Evolutionary conservation across 1,140 invertebrate species (phyloP).

Genomic region (Episyrphus balteatus): DNA sequence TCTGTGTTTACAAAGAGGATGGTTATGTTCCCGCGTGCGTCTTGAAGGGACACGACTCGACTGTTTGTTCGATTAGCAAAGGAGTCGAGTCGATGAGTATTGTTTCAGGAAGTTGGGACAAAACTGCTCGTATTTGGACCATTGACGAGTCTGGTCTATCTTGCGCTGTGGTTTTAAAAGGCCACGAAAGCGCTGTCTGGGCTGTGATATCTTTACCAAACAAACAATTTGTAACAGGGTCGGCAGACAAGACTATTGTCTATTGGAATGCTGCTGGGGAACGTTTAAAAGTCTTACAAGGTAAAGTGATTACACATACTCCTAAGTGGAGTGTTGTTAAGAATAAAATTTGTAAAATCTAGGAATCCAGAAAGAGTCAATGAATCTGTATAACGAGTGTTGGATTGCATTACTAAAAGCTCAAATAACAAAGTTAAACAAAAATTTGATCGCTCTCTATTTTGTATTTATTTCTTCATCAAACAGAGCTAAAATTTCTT

Average conservation of each 20-base stretch:
- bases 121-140: slow-evolving; percentile 71
- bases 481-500: too few relatives aligned
- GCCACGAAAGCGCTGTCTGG: slow-evolving; percentile 86
- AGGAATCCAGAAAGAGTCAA: too few relatives aligned
- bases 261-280: slow-evolving; percentile 59
- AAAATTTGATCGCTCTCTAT: too few relatives aligned
- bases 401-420: too few relatives aligned
- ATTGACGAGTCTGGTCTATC: slow-evolving; percentile 40
- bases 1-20: slow-evolving; percentile 60
- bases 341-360: too few relatives aligned
- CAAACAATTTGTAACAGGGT: slow-evolving; percentile 64
- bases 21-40: slow-evolving; percentile 48
- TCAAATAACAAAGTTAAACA: too few relatives aligned
- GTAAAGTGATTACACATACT: slow-evolving; percentile 1
- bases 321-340: too few relatives aligned
- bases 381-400: too few relatives aligned
- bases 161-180: slow-evolving; percentile 45
- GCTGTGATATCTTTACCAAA: slow-evolving; percentile 53
- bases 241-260: slow-evolving; percentile 83
- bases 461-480: too few relatives aligned
- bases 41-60: slow-evolving; percentile 69
- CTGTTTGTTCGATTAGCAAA: slow-evolving; percentile 43
- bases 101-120: slow-evolving; percentile 79
- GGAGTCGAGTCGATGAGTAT: slow-evolving; percentile 38
- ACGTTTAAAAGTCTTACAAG: slow-evolving; percentile 8